These are phyloP conservation scores for Oceanites oceanicus DNA, from an alignment of 2,113 vertebrate species.

Conservation along the genomic window DNA sequence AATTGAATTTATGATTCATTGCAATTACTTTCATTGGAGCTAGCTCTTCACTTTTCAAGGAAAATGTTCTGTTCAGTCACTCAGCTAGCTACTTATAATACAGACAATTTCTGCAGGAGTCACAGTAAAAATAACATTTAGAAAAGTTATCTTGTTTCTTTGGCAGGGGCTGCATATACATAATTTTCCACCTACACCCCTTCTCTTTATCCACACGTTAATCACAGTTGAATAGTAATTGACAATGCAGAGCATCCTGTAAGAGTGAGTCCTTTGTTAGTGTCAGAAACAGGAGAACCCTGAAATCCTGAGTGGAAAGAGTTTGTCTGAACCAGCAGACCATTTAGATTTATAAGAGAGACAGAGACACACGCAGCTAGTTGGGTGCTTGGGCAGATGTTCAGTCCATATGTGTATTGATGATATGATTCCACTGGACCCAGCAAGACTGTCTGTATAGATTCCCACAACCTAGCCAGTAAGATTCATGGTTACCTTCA, in stretches of 20 bases:
- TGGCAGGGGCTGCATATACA: neutral
- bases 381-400: neutral
- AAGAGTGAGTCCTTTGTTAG: neutral
- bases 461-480: neutral
- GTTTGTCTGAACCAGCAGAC: neutral
- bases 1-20: neutral
- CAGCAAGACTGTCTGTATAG: neutral
- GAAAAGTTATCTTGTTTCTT: neutral
- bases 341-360: neutral
- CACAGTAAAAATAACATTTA: neutral
- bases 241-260: neutral
- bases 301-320: neutral
- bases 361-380: neutral
- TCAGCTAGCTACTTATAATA: neutral
- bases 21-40: neutral
- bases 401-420: neutral
- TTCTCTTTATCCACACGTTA: neutral
- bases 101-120: neutral
- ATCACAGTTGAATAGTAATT: neutral
- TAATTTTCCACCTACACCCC: neutral
- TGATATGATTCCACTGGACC: neutral
- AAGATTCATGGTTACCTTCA: neutral
- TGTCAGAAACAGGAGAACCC: neutral
- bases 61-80: neutral
- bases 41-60: neutral